Conservation (phyloP, 2,888 invertebrate species). For the Tanaodytes sp. region DNA sequence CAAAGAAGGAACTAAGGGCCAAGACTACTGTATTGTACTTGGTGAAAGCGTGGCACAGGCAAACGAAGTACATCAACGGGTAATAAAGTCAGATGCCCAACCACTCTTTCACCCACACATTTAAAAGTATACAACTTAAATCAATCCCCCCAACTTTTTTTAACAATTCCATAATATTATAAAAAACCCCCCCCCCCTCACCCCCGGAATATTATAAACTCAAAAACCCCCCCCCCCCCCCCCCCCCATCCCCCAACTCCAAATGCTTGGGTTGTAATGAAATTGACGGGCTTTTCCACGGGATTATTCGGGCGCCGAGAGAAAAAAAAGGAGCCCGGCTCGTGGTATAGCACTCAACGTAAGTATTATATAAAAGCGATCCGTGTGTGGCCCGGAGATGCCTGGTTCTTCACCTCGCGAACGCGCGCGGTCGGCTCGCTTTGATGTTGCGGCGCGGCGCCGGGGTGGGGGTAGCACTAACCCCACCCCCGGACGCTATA, state of each 20-base stretch:
- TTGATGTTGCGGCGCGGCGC: constrained; percentile 69
- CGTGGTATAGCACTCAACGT: constrained; percentile 66
- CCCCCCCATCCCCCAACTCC: too few species aligned
- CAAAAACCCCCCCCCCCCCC: constrained; percentile 7
- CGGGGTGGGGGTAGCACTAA: constrained; percentile 37
- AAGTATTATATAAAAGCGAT: constrained; percentile 72
- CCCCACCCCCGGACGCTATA: constrained; percentile 52
- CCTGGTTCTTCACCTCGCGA: constrained; percentile 73
- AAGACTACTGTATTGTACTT: too few species aligned
- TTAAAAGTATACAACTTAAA: too few species aligned
- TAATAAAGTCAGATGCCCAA: too few species aligned
- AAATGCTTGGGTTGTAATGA: too few species aligned
- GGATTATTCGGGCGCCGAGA: constrained; percentile 43
- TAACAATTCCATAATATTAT: too few species aligned
- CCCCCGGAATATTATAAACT: constrained; percentile 18
- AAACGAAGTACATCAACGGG: too few species aligned
- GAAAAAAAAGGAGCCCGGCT: constrained; percentile 61
- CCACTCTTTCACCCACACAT: too few species aligned
- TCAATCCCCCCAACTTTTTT: too few species aligned
- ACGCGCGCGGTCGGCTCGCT: constrained; percentile 72
- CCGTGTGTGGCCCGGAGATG: constrained; percentile 74
- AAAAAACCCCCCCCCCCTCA: too few species aligned
- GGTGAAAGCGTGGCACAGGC: too few species aligned
- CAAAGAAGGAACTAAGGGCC: too few species aligned
- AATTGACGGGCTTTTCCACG: constrained; percentile 41